These are phyloP conservation scores for Cheilosia variabilis DNA, from an alignment of 2,888 invertebrate species.

Conservation along the genomic window DNA sequence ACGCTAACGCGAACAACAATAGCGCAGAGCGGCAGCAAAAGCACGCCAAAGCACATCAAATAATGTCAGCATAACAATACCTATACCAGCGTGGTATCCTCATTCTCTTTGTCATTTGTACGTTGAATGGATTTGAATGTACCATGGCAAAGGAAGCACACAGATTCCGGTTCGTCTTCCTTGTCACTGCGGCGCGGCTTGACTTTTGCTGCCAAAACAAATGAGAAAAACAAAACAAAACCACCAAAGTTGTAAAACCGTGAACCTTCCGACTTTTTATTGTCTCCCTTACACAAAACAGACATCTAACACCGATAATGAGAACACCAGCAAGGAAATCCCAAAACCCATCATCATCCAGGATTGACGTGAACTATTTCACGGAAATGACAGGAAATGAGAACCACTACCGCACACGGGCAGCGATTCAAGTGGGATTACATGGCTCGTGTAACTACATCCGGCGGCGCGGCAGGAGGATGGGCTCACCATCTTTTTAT, in stretches of 20 bases:
- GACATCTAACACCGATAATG: conserved; percentile 64
- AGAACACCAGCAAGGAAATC: conserved; percentile 42
- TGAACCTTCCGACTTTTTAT: conserved; percentile 64
- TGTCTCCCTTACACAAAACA: conserved; percentile 67
- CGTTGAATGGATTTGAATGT: conserved; percentile 60
- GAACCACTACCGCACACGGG: conserved; percentile 21
- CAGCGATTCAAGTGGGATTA: conserved; percentile 36
- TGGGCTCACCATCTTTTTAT: conserved; percentile 1
- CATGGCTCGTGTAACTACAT: conserved; percentile 21
- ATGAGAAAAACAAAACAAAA: conserved; percentile 36
- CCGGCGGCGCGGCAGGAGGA: neutral
- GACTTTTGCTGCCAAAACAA: conserved; percentile 64
- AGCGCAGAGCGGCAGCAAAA: conserved; percentile 34
- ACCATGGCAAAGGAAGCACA: conserved; percentile 45
- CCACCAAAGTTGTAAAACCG: conserved; percentile 66
- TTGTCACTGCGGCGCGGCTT: conserved; percentile 29
- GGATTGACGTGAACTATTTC: conserved; percentile 50
- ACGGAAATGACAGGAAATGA: conserved; percentile 31
- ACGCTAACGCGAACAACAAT: conserved; percentile 50
- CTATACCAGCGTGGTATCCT: conserved; percentile 39
- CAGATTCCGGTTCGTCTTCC: conserved; percentile 49
- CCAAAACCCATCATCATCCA: conserved; percentile 28
- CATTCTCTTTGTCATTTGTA: conserved; percentile 55
- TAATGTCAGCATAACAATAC: conserved; percentile 65
- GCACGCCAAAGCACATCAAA: conserved; percentile 60